Evolutionary conservation across 2,797 vertebrate genomes (phyloP), one percentile per base, ranked within the genome.

Genomic region (Sebastes kiyomatsui): DNA sequence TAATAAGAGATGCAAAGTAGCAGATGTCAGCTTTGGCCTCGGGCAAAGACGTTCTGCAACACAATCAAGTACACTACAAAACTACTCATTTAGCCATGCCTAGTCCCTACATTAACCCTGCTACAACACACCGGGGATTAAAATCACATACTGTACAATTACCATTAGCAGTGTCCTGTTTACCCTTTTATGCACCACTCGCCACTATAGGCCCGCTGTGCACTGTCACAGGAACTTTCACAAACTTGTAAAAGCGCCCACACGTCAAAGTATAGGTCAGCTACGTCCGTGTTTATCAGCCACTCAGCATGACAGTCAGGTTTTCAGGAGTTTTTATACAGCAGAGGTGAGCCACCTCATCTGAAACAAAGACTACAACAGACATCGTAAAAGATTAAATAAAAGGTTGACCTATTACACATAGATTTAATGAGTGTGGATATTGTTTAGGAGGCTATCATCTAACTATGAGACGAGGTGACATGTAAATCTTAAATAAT

Each of bases 111-210:
- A 88, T 89, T 83, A 90, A 82, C 76, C 74, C 74, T 7, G 65
- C 59, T 67, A 88, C 82, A 82, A 76, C 85, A 81, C 78, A 0
- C 69, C 74, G 13, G 85, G 80, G 80, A 84, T 49, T 77, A 27
- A 71, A 68, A 72, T 76, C 58, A 77, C 62, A 72, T 75, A 77
- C 68, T 87, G 80, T 85, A 85, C 77, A 79, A 61, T 80, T 14
- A 80, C 49, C 67, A 83, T 84, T 82, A 88, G 76, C 79, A 23
- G 54, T 32, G 82, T 80, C 81, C 82, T 67, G 75, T 88, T 91
- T 81, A 88, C 78, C 78, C 86, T 88, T 88, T 81, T 59, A 90
- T 67, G 81, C 85, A 82, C 33, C 67, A 54, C 61, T 81, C 12
- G 2, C 20, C 20, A 4, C 22, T 32, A 38, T 42, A 14, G 20